Percentiles rank a stretch among this genome's conserved stretches.
phyloP scores from a whole-genome alignment of 2,113 vertebrate species.

The Illadopsis cleaveri region DNA sequence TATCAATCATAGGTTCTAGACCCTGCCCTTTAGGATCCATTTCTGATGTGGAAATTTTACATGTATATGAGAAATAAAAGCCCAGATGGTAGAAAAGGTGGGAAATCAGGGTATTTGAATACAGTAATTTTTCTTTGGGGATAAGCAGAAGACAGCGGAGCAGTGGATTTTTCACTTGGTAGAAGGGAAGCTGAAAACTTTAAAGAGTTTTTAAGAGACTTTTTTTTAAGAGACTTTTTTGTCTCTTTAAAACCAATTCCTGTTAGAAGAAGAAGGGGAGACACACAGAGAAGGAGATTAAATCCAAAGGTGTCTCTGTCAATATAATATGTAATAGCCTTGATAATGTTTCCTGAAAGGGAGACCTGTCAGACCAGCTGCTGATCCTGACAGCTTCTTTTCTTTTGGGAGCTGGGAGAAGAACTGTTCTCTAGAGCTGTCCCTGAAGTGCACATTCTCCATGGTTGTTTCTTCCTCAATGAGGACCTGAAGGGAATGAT shows the following conservation, averaged over 20 bases:
- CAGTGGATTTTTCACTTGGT: neutral
- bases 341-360: neutral
- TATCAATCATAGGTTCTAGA: neutral
- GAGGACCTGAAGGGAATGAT: neutral
- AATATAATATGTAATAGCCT: neutral
- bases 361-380: neutral
- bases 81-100: neutral
- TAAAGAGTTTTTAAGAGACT: no score
- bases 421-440: neutral
- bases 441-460: neutral
- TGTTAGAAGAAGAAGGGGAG: neutral
- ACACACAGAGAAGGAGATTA: neutral
- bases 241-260: neutral
- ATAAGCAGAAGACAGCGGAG: neutral
- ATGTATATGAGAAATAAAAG: neutral
- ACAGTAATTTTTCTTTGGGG: neutral
- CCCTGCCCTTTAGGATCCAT: neutral
- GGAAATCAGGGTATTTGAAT: neutral
- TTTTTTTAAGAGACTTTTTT: no score
- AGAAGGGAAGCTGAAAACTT: neutral
- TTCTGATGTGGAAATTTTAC: neutral
- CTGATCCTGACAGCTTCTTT: neutral
- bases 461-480: neutral
- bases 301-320: neutral
- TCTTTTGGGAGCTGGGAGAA: neutral